Evolutionary conservation across 2,797 vertebrate genomes (phyloP).

Genomic region (Myotis daubentonii): DNA sequence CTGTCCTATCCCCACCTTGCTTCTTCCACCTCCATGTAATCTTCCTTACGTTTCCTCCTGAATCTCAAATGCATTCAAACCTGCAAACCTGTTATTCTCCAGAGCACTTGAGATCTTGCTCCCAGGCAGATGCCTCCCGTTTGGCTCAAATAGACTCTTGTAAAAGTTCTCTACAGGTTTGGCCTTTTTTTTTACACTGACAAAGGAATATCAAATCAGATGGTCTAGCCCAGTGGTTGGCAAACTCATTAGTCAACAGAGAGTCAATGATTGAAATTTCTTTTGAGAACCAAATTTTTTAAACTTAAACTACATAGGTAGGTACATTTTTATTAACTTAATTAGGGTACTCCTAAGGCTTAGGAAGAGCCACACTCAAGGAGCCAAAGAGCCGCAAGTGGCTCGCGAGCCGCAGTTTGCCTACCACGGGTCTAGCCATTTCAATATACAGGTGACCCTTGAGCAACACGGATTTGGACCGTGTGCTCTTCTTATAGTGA

Average conservation of each 20-base stretch:
- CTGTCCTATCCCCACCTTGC: not conserved
- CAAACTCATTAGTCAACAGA: no score
- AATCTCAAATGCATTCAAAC: not conserved
- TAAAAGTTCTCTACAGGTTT: not conserved
- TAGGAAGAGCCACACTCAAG: no score
- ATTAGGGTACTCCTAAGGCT: no score
- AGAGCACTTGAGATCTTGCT: not conserved
- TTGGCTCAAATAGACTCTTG: not conserved
- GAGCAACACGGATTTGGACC: not conserved
- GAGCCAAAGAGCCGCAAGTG: no score
- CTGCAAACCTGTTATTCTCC: not conserved
- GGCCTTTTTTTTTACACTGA: not conserved
- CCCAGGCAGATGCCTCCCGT: not conserved
- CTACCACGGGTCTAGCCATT: not conserved
- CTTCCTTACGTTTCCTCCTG: not conserved
- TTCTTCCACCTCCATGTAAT: not conserved
- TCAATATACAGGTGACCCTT: not conserved
- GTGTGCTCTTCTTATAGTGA: not conserved
- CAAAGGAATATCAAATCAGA: not conserved
- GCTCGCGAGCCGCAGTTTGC: no score
- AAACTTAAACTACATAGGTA: no score
- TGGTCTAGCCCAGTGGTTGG: not conserved
- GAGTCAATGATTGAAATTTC: no score
- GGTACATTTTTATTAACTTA: no score
- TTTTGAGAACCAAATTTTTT: no score